Base-by-base conservation (phyloP, 2,797 vertebrate genomes). In the Lepilemur septentrionalis region DNA sequence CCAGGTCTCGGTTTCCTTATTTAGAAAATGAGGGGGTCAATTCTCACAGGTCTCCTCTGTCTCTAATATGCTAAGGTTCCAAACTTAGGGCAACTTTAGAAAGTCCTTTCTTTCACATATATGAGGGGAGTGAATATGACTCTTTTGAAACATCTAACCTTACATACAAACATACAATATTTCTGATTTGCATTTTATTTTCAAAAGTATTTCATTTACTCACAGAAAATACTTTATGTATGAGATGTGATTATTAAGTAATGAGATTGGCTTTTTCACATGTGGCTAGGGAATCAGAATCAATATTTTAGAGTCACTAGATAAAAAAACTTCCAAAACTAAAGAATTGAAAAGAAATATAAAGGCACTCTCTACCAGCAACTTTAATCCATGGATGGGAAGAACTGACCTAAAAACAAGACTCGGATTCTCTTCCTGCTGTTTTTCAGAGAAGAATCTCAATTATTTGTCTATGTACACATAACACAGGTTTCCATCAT, bases 231-330 rank as follows among this genome's bases (percentile, higher is more conserved):
- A 94, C 96, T 94, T 97, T 91, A 94, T 94, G 93, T 46, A 93
- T 93, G 95, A 92, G 55, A 96, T 73, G 65, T 94, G 69, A 96
- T 96, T 95, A 97, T 94, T 97, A 96, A 96, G 89, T 95, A 97
- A 97, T 89, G 81, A 97, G 94, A 75, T 78, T 38, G 70, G 79
- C 86, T 96, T 96, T 72, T 96, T 67, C 90, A 90, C 63, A 70
- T 15, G 18, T 79, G 59, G 73, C 85, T 87, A 83, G 90, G 93
- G 93, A 97, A 76, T 96, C 57, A 93, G 72, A 87, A 93, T 72
- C 70, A 63, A 83, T 84, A 93, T 87, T 93, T 95, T 57, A 97
- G 78, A 94, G 25, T 73, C 86, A 90, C 67, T 79, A 90, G 61
- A 94, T 0, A 85, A 72, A 93, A 94, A 88, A 86, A 65, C 48